These are phyloP conservation scores for Formica aserva DNA, from an alignment of 2,888 invertebrate species.

Conservation along the genomic window DNA sequence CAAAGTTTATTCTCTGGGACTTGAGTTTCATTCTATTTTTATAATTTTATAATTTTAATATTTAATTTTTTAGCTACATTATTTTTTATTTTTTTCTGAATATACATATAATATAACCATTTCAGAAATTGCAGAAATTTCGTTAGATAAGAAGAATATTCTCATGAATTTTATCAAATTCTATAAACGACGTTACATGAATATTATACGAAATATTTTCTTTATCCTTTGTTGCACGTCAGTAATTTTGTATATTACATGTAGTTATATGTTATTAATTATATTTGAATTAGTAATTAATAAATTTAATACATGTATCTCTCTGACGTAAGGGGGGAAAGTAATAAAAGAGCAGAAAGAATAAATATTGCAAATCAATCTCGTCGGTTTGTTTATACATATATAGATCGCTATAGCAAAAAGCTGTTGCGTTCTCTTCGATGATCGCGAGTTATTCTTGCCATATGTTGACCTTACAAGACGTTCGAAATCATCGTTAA, in stretches of 20 bases:
- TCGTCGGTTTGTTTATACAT: not conserved
- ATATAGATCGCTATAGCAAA: not conserved
- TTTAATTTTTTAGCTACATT: not conserved
- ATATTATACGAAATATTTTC: not conserved
- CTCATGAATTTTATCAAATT: not conserved
- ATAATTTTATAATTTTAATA: not conserved
- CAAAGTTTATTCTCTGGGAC: not conserved
- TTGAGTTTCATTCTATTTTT: not conserved
- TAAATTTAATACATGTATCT: not conserved
- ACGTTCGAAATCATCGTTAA: not conserved
- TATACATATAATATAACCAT: not conserved
- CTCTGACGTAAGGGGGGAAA: not conserved
- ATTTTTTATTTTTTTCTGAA: no score
- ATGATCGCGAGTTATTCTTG: not conserved
- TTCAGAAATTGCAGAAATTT: not conserved
- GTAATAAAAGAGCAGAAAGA: not conserved
- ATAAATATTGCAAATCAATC: not conserved
- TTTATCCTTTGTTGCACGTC: not conserved
- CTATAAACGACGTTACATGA: not conserved
- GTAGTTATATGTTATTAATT: not conserved
- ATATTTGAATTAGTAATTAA: not conserved
- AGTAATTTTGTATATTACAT: not conserved
- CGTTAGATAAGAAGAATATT: constrained; percentile 4
- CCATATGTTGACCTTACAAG: not conserved
- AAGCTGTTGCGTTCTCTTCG: not conserved